A percentile compares a stretch with the other conserved stretches of the same genome.
These are phyloP conservation scores for Adelges cooleyi DNA, from an alignment of 1,140 invertebrate genomes.

Conservation along the genomic window DNA sequence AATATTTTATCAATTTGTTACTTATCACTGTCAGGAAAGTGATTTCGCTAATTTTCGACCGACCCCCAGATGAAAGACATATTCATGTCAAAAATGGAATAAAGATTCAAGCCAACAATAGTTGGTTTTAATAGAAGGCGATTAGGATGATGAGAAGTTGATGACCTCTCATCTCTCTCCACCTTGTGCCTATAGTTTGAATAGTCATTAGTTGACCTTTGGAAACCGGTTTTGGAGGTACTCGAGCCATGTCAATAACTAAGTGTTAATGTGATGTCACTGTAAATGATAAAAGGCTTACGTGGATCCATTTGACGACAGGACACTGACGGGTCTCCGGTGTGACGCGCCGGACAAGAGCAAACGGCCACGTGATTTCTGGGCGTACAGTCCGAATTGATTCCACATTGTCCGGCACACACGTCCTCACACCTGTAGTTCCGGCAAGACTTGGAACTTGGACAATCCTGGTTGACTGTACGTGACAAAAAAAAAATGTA, in stretches of 20 bases:
- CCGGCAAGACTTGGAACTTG: slow-evolving; percentile 39
- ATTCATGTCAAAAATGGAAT: too few relatives aligned
- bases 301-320: slow-evolving; percentile 52
- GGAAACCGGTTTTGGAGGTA: neutral
- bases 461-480: slow-evolving; percentile 40
- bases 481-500: too few relatives aligned
- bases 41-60: too few relatives aligned
- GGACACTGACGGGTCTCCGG: slow-evolving; percentile 44
- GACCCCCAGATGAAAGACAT: too few relatives aligned
- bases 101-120: too few relatives aligned
- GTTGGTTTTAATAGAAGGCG: too few relatives aligned
- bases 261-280: neutral
- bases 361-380: slow-evolving; percentile 39
- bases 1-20: too few relatives aligned
- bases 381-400: slow-evolving; percentile 40
- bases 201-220: too few relatives aligned
- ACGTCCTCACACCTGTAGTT: slow-evolving; percentile 41
- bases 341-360: slow-evolving; percentile 37
- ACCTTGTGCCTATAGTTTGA: too few relatives aligned
- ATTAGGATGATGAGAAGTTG: too few relatives aligned
- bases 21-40: too few relatives aligned
- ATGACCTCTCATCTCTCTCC: too few relatives aligned
- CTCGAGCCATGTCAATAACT: neutral
- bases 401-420: slow-evolving; percentile 40
- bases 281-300: slow-evolving; percentile 36